Base-by-base conservation (phyloP, 2,113 vertebrate genomes). In the Alligator mississippiensis region DNA sequence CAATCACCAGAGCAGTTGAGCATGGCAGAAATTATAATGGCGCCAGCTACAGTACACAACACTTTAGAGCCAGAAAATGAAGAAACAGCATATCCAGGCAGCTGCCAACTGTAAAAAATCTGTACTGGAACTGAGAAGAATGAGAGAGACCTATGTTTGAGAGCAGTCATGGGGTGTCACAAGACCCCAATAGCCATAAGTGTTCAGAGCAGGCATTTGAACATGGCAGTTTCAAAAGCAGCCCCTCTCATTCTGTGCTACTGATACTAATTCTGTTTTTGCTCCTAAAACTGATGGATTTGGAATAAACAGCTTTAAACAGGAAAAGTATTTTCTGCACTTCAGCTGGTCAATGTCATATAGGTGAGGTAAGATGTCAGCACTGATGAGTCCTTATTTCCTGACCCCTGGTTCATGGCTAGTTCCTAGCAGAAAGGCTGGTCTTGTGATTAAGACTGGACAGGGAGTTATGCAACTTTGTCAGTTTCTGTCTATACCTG, bases 311-410 rank as follows among this genome's bases (percentile, higher is more conserved):
- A 28, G 11, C 15, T 21, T 27, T n/a, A 72, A 84, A 17, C 5
- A 88, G 78, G 72, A 72, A 19, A 28, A 72, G 15, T 47, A 38
- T 78, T 93, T 90, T 85, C 82, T 95, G 90, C 80, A 57, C 15
- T 6, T 18, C 6, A 0, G 27, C n/a, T 47, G 6, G 59, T 75
- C 86, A 55, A 66, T 28, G 13, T 64, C 13, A 70, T 72, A 38
- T 17, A 0, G 0, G 4, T 66, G 63, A 75, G 54, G 68, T 63
- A n/a, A 47, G 22, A 62, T 58, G 68, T 70, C 22, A 55, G 25
- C 5, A 1, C 57, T 85, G 87, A 60, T 74, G 90, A 82, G 30
- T n/a, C 85, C 24, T 61, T 59, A 72, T 54, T 83, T 83, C 86
- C 85, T 1, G 1, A 30, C 54, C 94, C 83, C 78, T 80, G 18